Evolutionary conservation across 1,140 invertebrate genomes (phyloP).

Genomic region (Penaeus japonicus): DNA sequence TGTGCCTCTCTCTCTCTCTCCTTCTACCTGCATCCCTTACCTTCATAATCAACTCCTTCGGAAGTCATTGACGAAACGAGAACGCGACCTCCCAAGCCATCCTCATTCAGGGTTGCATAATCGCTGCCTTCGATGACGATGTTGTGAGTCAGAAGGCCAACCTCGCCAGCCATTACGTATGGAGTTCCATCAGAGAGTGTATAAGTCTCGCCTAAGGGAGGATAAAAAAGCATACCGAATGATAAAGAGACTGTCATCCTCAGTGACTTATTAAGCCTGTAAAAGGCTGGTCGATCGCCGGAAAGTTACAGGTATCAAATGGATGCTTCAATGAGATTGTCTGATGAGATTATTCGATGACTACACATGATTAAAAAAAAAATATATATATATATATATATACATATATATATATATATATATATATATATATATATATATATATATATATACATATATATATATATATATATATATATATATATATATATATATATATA

Average conservation of each 20-base stretch:
- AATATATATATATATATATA: neutral
- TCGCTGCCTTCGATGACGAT: slow-evolving; percentile 48
- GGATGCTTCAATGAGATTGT: neutral
- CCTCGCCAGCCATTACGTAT: slow-evolving; percentile 33
- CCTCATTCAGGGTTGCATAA: slow-evolving; percentile 22
- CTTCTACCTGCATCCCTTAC: no score
- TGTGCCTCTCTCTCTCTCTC: no score
- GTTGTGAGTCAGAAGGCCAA: slow-evolving; percentile 49
- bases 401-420: neutral
- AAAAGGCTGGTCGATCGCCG: no score
- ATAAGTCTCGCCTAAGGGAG: neutral
- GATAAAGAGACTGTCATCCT: neutral
- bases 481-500: neutral
- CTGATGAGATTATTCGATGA: neutral
- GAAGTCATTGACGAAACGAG: slow-evolving; percentile 29
- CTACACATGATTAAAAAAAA: neutral
- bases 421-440: neutral
- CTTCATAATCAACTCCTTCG: slow-evolving; percentile 20
- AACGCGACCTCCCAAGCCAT: slow-evolving; percentile 51
- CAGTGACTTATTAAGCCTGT: no score
- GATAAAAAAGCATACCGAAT: neutral
- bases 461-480: neutral
- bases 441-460: neutral
- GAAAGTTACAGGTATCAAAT: no score
- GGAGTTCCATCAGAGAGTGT: slow-evolving; percentile 11